These are phyloP conservation scores for Meandrina meandrites DNA, from an alignment of 92 coral and sea anemone genomes.

Conservation along the genomic window DNA sequence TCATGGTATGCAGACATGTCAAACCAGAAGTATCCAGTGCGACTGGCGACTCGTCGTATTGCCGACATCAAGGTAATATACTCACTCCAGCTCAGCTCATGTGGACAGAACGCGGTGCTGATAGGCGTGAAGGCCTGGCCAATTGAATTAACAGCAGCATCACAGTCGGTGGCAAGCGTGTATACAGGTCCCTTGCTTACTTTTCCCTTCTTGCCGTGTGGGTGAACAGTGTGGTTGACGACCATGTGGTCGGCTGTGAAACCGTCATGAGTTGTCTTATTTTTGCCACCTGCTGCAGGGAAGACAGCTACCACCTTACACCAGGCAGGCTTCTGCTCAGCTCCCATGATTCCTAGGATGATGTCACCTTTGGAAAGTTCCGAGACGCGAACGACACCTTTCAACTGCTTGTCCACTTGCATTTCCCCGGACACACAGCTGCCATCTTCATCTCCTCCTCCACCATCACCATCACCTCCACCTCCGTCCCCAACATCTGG, in stretches of 20 bases:
- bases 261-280: slow-evolving; percentile 48
- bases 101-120: slow-evolving; percentile 58
- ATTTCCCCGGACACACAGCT: slow-evolving; percentile 46
- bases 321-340: slow-evolving; percentile 26
- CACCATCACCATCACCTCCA: too few species aligned
- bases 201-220: slow-evolving; percentile 29
- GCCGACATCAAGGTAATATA: slow-evolving; percentile 47
- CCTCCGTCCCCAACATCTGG: too few species aligned
- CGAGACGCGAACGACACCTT: slow-evolving; percentile 45
- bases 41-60: slow-evolving; percentile 49
- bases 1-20: slow-evolving; percentile 32
- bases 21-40: slow-evolving; percentile 57
- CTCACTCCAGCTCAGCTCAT: slow-evolving; percentile 57
- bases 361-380: slow-evolving; percentile 46
- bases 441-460: too few species aligned
- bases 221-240: slow-evolving; percentile 31
- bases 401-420: slow-evolving; percentile 25
- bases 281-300: slow-evolving; percentile 12
- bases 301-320: slow-evolving; percentile 48
- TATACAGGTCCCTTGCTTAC: slow-evolving; percentile 1
- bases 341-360: slow-evolving; percentile 48
- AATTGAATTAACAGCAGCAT: slow-evolving; percentile 50
- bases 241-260: slow-evolving; percentile 54
- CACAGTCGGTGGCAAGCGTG: slow-evolving; percentile 62
- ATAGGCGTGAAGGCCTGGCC: slow-evolving; percentile 57